Base-by-base conservation (phyloP, 2,888 invertebrate genomes). In the Graphium colonna region DNA sequence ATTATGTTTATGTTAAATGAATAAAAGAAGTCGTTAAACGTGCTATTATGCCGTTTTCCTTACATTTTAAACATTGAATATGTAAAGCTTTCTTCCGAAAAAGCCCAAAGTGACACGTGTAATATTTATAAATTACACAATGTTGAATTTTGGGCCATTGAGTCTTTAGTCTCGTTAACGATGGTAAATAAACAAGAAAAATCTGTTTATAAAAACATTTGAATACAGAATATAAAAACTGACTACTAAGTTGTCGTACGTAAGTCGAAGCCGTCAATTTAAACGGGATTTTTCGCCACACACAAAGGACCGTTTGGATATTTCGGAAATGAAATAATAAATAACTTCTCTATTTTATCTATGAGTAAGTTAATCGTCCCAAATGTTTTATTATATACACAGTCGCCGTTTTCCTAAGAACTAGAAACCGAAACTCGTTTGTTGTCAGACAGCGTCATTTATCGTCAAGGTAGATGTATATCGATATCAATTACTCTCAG, bases 401-500 rank as follows among this genome's bases (percentile, higher is more conserved):
- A 21, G 40, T 16, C 8, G 5, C 9, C 26, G 26, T 16, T 26
- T 45, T 15, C 9, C 2, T 28, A 13, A 12, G 16, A 45, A 38
- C 38, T 28, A 26, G 10, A 15, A 28, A 43, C 26, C 9, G 28
- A 40, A 41, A 41, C 39, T 39, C 13, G 46, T 46, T 52, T 17
- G 18, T 41, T 15, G n/a, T 4, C 12, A 12, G 21, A 31, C 41
- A 13, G 36, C 31, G 45, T 50, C 56, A 53, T 45, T 49, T 15
- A 72, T 69, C 65, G 60, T 65, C 65, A 26, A 65, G 60, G 61
- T 61, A 62, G 71, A 72, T 76, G 62, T 61, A 55, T 74, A 75
- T 74, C 69, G 59, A 61, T 71, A 73, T 73, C 73, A 72, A 75
- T 75, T 74, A 70, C 76, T 75, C 70, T 75, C 62, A 51, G 58